Base-by-base conservation (phyloP, 2,113 vertebrate genomes). In the Euleptes europaea region DNA sequence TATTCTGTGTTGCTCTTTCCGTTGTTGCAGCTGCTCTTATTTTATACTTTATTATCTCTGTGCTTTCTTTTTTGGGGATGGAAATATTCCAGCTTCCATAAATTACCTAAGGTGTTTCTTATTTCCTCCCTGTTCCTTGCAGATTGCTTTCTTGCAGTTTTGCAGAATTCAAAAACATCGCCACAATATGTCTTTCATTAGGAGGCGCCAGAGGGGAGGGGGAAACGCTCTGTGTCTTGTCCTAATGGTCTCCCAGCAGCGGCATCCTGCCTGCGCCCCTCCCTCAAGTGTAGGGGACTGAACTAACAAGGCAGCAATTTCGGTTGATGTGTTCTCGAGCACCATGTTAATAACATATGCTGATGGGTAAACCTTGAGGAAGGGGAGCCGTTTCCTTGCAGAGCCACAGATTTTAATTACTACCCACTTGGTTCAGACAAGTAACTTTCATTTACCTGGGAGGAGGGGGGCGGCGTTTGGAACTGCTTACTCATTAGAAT, bases 401-500 rank as follows among this genome's bases (percentile, higher is more conserved):
- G 80, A 85, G 60, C 57, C 38, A 69, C 31, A 38, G 67, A 65
- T 82, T 57, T 82, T 72, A 89, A 84, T 86, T 74, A 88, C 51
- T 40, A 26, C 4, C 7, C 1, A 17, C 19, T 84, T 86, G 79
- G 76, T 66, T 31, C 60, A 71, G 82, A 54, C 63, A 78, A 71
- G 13, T 71, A 76, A 88, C 44, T 83, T 94, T 90, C 86, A 91
- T 91, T 94, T 89, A 88, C 76, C 90, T 93, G 86, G 78, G 86
- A 91, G 63, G 82, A 89, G 74, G 80, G 72, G 88, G 88, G 89
- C 79, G 84, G 85, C 88, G 90, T 88, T 90, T 88, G 84, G 83
- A 94, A 93, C 89, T 84, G 84, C 89, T 94, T 94, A 92, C 94
- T 94, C 86, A 85, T 95, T 95, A 94, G 93, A 94, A 95, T 87